A percentile compares a stretch with the other conserved stretches of the same genome.
Conservation (phyloP, 2,888 invertebrate genomes). For the Cryptocephalus moraei region DNA sequence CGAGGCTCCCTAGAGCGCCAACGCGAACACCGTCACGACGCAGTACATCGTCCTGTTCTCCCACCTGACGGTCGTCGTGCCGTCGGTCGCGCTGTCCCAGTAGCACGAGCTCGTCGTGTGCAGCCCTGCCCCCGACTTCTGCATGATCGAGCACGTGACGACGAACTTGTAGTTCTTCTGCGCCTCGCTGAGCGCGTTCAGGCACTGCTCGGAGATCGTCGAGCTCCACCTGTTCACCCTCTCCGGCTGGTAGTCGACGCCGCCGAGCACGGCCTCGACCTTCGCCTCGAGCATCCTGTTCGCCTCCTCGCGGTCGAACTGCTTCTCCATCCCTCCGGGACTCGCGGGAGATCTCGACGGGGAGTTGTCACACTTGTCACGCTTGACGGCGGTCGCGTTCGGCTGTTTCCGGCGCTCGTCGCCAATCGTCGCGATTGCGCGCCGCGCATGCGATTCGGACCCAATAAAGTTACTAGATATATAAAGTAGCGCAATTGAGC, state of each 20-base stretch:
- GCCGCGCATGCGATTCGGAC: no score
- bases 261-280: conserved; percentile 63
- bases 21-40: conserved; percentile 71
- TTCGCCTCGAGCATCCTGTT: conserved; percentile 66
- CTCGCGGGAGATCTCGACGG: no score
- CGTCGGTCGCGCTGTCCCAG: conserved; percentile 75
- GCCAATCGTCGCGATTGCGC: no score
- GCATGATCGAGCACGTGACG: conserved; percentile 74
- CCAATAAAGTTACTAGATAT: no score
- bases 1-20: conserved; percentile 48
- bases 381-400: no score
- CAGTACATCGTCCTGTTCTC: conserved; percentile 82
- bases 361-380: no score
- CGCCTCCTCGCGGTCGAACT: conserved; percentile 61
- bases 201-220: conserved; percentile 63
- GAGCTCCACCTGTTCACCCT: conserved; percentile 66
- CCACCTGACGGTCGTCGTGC: conserved; percentile 75
- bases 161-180: conserved; percentile 78
- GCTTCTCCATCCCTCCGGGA: conserved; percentile 27
- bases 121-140: conserved; percentile 73
- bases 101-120: conserved; percentile 76
- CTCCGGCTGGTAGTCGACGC: conserved; percentile 53
- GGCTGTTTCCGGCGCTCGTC: no score
- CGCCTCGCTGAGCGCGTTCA: conserved; percentile 60
- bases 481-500: no score